Conservation (phyloP, 2,888 invertebrate genomes). For the Archips xylosteana region DNA sequence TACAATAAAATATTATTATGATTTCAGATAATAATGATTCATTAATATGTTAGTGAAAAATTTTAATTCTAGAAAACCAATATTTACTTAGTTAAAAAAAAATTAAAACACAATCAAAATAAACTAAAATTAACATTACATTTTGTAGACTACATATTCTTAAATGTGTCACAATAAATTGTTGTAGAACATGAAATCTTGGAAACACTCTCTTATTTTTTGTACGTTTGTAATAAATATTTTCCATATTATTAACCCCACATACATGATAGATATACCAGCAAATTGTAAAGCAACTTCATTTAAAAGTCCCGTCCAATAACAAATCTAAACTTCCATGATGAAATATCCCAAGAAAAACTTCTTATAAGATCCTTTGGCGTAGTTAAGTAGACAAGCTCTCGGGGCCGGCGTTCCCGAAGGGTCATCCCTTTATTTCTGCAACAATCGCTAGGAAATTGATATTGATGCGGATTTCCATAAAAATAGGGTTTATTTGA, state of each 20-base stretch:
- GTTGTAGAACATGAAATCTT: too few relatives aligned
- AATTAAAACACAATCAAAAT: too few relatives aligned
- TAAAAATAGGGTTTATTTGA: conserved; percentile 86
- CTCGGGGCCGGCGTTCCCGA: conserved; percentile 68
- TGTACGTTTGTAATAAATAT: too few relatives aligned
- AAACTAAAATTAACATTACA: too few relatives aligned
- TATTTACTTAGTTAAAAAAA: too few relatives aligned
- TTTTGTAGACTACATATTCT: too few relatives aligned
- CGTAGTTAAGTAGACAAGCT: conserved; percentile 79
- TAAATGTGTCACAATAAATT: too few relatives aligned
- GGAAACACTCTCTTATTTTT: too few relatives aligned
- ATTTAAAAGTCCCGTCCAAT: background rate
- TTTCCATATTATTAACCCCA: background rate
- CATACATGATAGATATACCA: background rate
- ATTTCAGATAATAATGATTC: too few relatives aligned
- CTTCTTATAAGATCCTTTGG: conserved; percentile 73
- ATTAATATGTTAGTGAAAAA: too few relatives aligned
- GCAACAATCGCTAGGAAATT: conserved; percentile 85
- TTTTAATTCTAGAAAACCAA: too few relatives aligned
- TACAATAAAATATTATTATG: too few relatives aligned
- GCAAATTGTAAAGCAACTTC: background rate
- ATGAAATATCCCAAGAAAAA: conserved; percentile 50
- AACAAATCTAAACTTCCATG: conserved; percentile 38
- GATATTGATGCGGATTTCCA: conserved; percentile 86
- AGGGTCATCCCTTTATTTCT: conserved; percentile 86